Conservation (phyloP, 2,888 invertebrate genomes). For the Andrena minutula region DNA sequence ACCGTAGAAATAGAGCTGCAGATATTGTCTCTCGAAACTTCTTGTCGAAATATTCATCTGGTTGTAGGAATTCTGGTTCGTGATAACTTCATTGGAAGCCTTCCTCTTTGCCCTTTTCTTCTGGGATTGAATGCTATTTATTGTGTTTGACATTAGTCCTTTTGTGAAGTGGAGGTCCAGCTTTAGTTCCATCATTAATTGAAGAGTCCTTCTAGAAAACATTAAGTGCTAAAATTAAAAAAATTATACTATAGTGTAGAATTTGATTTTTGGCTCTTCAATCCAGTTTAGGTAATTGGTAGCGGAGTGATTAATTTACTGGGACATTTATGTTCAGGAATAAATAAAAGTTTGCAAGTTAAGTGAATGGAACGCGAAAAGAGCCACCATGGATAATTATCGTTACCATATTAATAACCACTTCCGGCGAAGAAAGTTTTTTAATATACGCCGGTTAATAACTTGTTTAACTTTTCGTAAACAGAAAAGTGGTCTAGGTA, state of each 20-base stretch:
- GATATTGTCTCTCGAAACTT: background rate
- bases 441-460: slow-evolving; percentile 17
- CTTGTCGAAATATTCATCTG: background rate
- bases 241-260: no score
- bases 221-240: no score
- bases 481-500: slow-evolving; percentile 2
- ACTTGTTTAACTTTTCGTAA: slow-evolving; percentile 21
- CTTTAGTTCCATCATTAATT: no score
- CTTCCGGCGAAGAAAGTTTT: background rate
- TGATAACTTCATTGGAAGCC: background rate
- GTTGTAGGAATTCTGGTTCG: background rate
- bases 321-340: no score
- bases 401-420: slow-evolving; percentile 5
- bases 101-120: background rate
- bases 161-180: no score
- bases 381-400: slow-evolving; percentile 4
- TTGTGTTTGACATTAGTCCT: no score
- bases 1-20: background rate
- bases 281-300: no score
- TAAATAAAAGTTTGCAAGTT: slow-evolving; percentile 1
- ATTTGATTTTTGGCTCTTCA: no score
- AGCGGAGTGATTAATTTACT: no score
- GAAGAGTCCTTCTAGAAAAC: no score
- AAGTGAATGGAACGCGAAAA: background rate
- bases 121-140: no score